Conservation (phyloP, 2,888 invertebrate species). For the Synanthedon andrenaeformis region DNA sequence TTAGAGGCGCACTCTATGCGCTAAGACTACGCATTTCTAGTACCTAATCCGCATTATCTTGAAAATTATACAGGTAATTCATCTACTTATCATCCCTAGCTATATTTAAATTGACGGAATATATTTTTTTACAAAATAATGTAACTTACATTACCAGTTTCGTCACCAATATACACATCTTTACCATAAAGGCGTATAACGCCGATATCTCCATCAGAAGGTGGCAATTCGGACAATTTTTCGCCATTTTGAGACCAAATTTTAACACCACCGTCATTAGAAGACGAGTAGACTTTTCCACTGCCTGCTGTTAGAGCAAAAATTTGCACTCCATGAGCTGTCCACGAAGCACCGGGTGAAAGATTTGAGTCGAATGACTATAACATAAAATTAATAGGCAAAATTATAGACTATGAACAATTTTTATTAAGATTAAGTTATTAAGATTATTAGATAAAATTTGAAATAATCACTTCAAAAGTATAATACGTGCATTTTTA, state of each 20-base stretch:
- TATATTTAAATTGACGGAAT: background rate
- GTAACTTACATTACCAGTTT: constrained; percentile 72
- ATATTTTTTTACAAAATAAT: background rate
- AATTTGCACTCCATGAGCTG: constrained; percentile 72
- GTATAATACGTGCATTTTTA: too few species aligned
- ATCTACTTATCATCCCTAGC: too few species aligned
- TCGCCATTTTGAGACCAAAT: constrained; percentile 61
- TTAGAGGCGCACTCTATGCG: too few species aligned
- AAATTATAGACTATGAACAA: background rate
- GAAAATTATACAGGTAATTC: too few species aligned
- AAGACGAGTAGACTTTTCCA: constrained; percentile 69
- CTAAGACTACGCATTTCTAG: too few species aligned
- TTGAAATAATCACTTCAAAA: too few species aligned
- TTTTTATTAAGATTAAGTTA: too few species aligned
- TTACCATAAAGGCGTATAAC: constrained; percentile 36
- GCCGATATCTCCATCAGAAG: constrained; percentile 51
- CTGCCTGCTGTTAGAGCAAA: constrained; percentile 69
- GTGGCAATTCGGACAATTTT: constrained; percentile 36
- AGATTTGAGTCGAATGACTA: constrained; percentile 44
- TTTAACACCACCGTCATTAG: constrained; percentile 74
- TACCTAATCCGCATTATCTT: too few species aligned
- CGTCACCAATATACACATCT: constrained; percentile 72
- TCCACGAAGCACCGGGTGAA: constrained; percentile 35
- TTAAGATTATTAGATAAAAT: background rate
- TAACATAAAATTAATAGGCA: background rate